Percentiles rank a stretch among this genome's conserved stretches.
These are phyloP conservation scores for rat (Rattus norvegicus) DNA, from an alignment of 2,113 vertebrate species.

Conservation along the genomic window GRCr8 NC_086021.1:140432001-140432500, in stretches of 20 bases:
- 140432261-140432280: neutral
- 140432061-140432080: neutral
- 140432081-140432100: neutral
- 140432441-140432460: neutral
- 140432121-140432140: neutral
- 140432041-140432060: neutral
- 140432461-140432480: neutral
- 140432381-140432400: neutral
- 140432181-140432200: neutral
- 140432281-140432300: neutral
- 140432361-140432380: neutral
- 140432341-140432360: neutral
- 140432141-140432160: neutral
- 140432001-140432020: neutral
- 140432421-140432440: neutral
- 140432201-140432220: neutral
- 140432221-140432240: neutral
- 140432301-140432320: neutral
- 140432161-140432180: neutral
- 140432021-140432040: neutral
- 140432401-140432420: constrained; percentile 20
- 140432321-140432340: neutral
- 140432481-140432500: neutral
- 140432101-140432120: neutral
- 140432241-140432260: neutral